Base-by-base conservation (phyloP, 2,888 invertebrate genomes). In the Acleris sparsana region DNA sequence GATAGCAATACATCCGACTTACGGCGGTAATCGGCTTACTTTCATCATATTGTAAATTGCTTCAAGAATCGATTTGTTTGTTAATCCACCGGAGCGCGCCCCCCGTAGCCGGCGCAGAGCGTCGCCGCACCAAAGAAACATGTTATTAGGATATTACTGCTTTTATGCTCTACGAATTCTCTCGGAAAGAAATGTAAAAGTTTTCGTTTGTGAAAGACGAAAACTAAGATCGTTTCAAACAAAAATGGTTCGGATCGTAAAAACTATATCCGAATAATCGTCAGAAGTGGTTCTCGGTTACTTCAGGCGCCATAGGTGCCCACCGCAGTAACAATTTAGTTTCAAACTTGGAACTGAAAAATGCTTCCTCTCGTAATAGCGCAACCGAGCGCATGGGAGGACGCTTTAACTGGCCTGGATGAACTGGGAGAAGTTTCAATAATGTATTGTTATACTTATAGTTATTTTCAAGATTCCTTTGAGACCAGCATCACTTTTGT, bases 21-120 rank as follows among this genome's bases (percentile, higher is more conserved):
- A 56, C 51, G 51, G 51, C 51, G 29, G 46, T 44, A 65, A 65
- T 65, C 65, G 65, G 51, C 51, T 65, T 65, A 56, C 65, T 55
- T 61, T 22, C 44, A 33, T 53, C 55, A 65, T 65, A 60, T 65
- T 61, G 53, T 56, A 61, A 60, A 65, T 55, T 49, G 55, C 51
- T 65, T 65, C 51, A 51, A n/a, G n/a, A 56, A 56, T 65, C 55
- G 60, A 61, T 65, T 11, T 13, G 11, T 9, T 13, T 13, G 18
- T 13, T 20, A 20, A 20, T 49, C 39, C 13, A 1, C 11, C 39
- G 13, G 39, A 39, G 39, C 39, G 39, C 39, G 25, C n/a, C 11
- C 11, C 3, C 1, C 13, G 11, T 11, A 39, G 39, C 13, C 11
- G 11, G 13, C 39, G 39, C 39, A 4, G 13, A 1, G 39, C 11